A percentile compares a stretch with the other conserved stretches of the same genome.
These are phyloP conservation scores for Amphibalanus amphitrite DNA, from an alignment of 1,140 invertebrate species.

Conservation along the genomic window DNA sequence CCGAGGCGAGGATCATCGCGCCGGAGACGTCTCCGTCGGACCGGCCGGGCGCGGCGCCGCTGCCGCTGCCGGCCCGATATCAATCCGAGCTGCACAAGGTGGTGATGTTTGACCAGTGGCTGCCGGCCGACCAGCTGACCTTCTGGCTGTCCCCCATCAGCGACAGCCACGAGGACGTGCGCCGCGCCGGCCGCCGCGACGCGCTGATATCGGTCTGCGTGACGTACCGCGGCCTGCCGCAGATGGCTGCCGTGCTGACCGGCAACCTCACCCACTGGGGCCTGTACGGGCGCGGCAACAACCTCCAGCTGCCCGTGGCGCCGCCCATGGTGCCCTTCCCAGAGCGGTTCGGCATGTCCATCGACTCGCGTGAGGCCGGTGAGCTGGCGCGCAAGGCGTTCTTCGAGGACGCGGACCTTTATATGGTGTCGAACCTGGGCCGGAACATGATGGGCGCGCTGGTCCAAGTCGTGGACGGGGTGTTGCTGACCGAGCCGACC, in stretches of 20 bases:
- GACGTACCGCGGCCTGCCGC: background rate
- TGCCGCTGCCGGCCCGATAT: background rate
- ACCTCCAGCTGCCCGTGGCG: background rate
- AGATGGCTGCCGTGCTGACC: background rate
- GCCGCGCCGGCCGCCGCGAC: too few species aligned
- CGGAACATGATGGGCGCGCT: background rate
- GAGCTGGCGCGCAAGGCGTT: background rate
- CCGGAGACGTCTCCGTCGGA: conserved; percentile 21
- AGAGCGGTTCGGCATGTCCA: conserved; percentile 28
- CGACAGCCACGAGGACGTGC: background rate
- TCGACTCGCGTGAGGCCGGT: background rate
- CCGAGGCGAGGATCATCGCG: conserved; percentile 23
- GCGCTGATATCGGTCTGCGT: background rate
- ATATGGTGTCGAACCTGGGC: background rate
- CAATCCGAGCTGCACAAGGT: background rate
- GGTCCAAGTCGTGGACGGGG: background rate
- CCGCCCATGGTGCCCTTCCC: conserved; percentile 17
- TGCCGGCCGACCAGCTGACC: background rate
- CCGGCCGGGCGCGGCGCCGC: too few species aligned
- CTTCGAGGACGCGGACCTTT: background rate
- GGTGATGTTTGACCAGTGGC: background rate
- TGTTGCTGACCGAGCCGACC: background rate
- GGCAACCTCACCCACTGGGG: background rate
- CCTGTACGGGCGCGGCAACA: background rate
- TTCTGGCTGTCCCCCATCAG: background rate